phyloP scores from a whole-genome alignment of 2,888 invertebrate species.

The Cremastinae sp. region DNA sequence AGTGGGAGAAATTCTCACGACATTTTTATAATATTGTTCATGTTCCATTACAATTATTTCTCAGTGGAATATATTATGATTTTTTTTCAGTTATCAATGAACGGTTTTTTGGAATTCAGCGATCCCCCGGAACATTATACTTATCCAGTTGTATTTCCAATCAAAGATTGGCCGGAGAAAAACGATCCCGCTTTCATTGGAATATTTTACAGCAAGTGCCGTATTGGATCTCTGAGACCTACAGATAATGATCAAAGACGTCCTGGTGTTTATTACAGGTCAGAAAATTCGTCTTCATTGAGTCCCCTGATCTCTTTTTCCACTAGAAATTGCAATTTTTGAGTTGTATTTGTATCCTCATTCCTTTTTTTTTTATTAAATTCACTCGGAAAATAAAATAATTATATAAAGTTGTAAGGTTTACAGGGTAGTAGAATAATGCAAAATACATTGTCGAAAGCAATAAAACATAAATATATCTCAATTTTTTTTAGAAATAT shows the following conservation, averaged over 20 bases:
- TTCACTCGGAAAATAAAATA: no score
- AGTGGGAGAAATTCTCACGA: not conserved
- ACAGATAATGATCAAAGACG: slow-evolving; percentile 88
- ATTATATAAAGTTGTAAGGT: no score
- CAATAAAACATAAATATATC: no score
- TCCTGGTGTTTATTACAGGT: slow-evolving; percentile 92
- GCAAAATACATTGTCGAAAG: no score
- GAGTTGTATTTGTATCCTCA: no score
- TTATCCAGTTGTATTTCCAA: slow-evolving; percentile 93
- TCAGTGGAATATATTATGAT: not conserved
- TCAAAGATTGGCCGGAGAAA: slow-evolving; percentile 91
- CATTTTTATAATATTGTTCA: no score
- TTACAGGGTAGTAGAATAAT: no score
- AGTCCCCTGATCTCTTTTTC: no score
- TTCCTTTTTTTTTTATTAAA: not conserved
- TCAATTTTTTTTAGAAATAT: no score
- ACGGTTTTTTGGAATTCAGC: slow-evolving; percentile 93
- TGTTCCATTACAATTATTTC: no score
- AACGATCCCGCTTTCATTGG: slow-evolving; percentile 97
- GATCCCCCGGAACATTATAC: slow-evolving; percentile 92
- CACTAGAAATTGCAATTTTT: no score
- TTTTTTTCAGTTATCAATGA: slow-evolving; percentile 85
- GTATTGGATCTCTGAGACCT: slow-evolving; percentile 87
- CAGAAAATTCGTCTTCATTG: slow-evolving; percentile 49
- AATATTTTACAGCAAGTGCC: slow-evolving; percentile 94